Evolutionary conservation across 2,113 vertebrate genomes (phyloP), one percentile per base, ranked within the genome.

Genomic region (Lepus americanus): DNA sequence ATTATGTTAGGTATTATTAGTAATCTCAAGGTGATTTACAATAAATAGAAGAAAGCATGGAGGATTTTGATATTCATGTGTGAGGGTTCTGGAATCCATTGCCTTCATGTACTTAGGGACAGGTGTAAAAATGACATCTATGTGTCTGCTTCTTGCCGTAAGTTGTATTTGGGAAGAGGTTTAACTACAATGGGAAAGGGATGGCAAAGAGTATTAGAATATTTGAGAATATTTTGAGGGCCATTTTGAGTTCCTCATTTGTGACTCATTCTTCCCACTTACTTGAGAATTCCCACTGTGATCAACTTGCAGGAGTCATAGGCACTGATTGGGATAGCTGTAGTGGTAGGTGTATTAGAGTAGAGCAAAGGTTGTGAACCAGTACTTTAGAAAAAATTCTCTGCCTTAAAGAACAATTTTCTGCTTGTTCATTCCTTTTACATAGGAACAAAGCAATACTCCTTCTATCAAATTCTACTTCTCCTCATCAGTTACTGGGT

Each of bases 181-280:
- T 9, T 80, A 8, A 72, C 19, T 66, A 53, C 78, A 49, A 51
- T 63, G 25, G 17, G 13, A 39, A 73, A 39, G 31, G 5, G 6
- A 64, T 22, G 33, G 53, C 25, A 67, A 8, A 73, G 29, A 82
- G 36, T 88, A 76, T 82, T 22, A 94, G 76, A 63, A 11, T 73
- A 25, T 44, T 44, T 44, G 44, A 44, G 44, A 44, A 44, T 88
- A 83, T 94, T 92, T 13, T 86, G 22, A 7, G 33, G 63, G 14
- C 63, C 20, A 69, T 94, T 96, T 93, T 64, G 66, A 0, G 36
- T 77, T 86, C 64, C 64, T 91, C 66, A 78, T n/a, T 7, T 78
- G 20, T 85, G 31, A 88, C 20, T 73, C 36, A n/a, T 29, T 85
- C 14, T 82, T 78, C 25, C 36, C 22, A 69, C 59, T 2, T 94